These are phyloP conservation scores for Furcula furcula DNA, from an alignment of 2,888 invertebrate species.

Conservation along the genomic window DNA sequence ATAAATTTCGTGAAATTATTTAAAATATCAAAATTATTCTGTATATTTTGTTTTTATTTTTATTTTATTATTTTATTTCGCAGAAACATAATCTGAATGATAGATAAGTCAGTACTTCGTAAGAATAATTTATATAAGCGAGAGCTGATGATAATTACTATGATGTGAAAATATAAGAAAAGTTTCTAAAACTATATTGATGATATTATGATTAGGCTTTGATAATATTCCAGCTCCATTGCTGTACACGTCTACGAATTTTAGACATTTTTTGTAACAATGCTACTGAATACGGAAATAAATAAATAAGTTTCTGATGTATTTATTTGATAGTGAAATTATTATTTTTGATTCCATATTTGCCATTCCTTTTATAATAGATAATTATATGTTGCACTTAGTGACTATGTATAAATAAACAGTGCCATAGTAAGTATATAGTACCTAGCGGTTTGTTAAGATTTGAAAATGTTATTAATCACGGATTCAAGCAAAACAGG, in stretches of 20 bases:
- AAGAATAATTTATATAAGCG: slow-evolving; percentile 31
- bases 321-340: slow-evolving; percentile 24
- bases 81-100: slow-evolving; percentile 51
- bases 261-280: slow-evolving; percentile 12
- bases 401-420: slow-evolving; percentile 34
- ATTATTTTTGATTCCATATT: slow-evolving; percentile 27
- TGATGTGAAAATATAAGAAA: slow-evolving; percentile 10
- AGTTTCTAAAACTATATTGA: slow-evolving; percentile 38
- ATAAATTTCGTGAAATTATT: slow-evolving; percentile 48
- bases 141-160: slow-evolving; percentile 29
- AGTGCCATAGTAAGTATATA: slow-evolving; percentile 55
- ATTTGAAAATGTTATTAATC: slow-evolving; percentile 22
- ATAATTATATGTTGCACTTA: slow-evolving; percentile 22
- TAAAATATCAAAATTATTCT: slow-evolving; percentile 42
- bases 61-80: slow-evolving; percentile 64
- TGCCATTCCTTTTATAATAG: slow-evolving; percentile 27
- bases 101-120: slow-evolving; percentile 44
- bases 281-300: slow-evolving; percentile 20
- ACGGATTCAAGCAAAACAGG: slow-evolving; percentile 20
- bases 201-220: slow-evolving; percentile 39
- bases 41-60: slow-evolving; percentile 60
- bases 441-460: slow-evolving; percentile 32
- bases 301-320: slow-evolving; percentile 11
- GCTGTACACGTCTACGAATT: slow-evolving; percentile 15
- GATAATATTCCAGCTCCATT: slow-evolving; percentile 54